Conservation (phyloP, 2,797 vertebrate species). For the Poecilia gillii region DNA sequence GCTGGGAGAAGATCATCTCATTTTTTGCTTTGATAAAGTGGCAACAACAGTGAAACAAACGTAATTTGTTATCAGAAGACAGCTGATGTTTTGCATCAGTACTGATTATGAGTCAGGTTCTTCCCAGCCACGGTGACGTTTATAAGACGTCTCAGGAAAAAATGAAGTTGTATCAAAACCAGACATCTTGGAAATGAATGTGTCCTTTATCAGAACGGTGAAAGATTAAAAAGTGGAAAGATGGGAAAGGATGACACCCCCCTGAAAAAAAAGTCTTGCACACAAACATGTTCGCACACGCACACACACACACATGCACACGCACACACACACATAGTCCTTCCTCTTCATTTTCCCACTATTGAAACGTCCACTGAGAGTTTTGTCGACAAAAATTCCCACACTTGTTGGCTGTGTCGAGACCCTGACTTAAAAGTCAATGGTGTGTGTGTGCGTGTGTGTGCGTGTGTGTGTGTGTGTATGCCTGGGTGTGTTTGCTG, state of each 20-base stretch:
- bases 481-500: constrained; percentile 19
- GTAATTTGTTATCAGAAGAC: not conserved
- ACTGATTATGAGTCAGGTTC: not conserved
- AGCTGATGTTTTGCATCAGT: not conserved
- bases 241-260: constrained; percentile 21
- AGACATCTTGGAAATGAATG: not conserved
- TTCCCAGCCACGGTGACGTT: not conserved
- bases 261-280: not conserved
- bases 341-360: constrained; percentile 51
- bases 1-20: not conserved
- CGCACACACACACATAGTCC: constrained; percentile 5
- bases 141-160: not conserved
- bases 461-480: constrained; percentile 28
- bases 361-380: constrained; percentile 59
- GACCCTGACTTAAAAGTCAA: constrained; percentile 64
- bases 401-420: constrained; percentile 67
- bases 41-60: not conserved
- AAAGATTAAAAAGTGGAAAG: constrained; percentile 27
- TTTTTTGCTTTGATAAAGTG: not conserved
- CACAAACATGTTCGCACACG: not conserved
- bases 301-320: not conserved
- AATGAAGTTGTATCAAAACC: not conserved
- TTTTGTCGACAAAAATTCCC: constrained; percentile 72
- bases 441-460: constrained; percentile 36
- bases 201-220: constrained; percentile 23